Evolutionary conservation across 1,140 invertebrate genomes (phyloP), one percentile per base, ranked within the genome.

Genomic region (Lutraria rhynchaena): DNA sequence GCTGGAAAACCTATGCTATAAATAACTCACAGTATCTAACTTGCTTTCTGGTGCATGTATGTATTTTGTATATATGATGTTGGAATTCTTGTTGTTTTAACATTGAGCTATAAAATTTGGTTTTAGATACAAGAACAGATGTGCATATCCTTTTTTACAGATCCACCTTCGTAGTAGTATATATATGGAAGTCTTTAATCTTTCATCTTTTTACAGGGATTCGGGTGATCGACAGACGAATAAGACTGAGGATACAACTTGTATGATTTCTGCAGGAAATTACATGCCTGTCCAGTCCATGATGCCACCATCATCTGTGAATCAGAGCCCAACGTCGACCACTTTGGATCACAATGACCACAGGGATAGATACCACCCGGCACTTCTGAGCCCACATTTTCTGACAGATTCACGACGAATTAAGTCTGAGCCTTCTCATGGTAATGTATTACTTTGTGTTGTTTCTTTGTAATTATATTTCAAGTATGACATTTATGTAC

Each of bases 241-340:
- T 19, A 81, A 81, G 27, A 44, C 51, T 15, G 78, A 81, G 27
- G 61, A 71, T 0, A 53, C 44, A 27, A 46, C 55, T 13, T 81
- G 71, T 41, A 82, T 83, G 73, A 73, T 83, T 31, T 82, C 80
- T 3, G 67, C 57, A 41, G 75, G 63, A 5, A 73, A 65, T 60
- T 86, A 83, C 58, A 46, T 87, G 49, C 71, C 82, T 24, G 71
- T 85, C 31, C 82, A 80, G 15, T 76, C 83, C 11, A 83, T 87
- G 85, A 84, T 87, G 82, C 73, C 81, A 31, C 55, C 67, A 5
- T n/a, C 71, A 13, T 33, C 81, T 3, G 80, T 76, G 63, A 82
- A 61, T 63, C 83, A 87, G 55, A 77, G 70, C 37, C 83, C 86
- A 22, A 83, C 86, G 19, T 87, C 86, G 0, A 85, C 85, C 0